A percentile compares a stretch with the other conserved stretches of the same genome.
phyloP scores from a whole-genome alignment of 2,888 invertebrate genomes.

The Spialia ferax region DNA sequence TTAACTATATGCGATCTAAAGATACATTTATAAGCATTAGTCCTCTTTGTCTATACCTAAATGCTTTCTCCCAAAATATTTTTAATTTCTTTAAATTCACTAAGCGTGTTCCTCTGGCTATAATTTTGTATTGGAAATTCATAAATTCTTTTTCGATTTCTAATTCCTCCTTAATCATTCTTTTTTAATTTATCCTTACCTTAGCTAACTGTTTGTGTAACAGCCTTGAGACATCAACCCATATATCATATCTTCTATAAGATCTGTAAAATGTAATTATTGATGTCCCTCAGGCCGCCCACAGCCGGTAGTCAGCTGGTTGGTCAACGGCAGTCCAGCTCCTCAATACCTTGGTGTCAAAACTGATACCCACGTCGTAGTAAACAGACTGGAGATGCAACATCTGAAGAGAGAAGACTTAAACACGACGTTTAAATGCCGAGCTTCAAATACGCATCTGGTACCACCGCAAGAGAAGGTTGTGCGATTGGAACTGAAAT shows the following conservation, averaged over 20 bases:
- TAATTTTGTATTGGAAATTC: too few species aligned
- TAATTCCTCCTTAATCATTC: too few species aligned
- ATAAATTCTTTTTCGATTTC: too few species aligned
- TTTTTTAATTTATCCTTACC: too few species aligned
- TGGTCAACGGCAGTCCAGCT: constrained; percentile 90
- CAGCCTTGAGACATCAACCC: too few species aligned
- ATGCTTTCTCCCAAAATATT: too few species aligned
- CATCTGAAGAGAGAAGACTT: constrained; percentile 92
- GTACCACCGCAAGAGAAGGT: constrained; percentile 93
- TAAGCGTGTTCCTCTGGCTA: too few species aligned
- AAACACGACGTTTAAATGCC: constrained; percentile 95
- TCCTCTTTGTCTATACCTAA: too few species aligned
- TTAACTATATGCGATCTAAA: neutral
- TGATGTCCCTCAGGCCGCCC: constrained; percentile 89
- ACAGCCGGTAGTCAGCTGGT: constrained; percentile 93
- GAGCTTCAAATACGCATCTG: constrained; percentile 95
- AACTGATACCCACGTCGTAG: constrained; percentile 91
- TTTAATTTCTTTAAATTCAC: too few species aligned
- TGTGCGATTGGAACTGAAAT: constrained; percentile 92
- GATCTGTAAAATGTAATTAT: too few species aligned
- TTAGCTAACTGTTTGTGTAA: too few species aligned
- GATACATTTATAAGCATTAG: neutral
- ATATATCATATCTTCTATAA: too few species aligned
- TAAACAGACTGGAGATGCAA: constrained; percentile 92
- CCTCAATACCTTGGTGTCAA: constrained; percentile 90